Percentiles rank a stretch among this genome's conserved stretches.
phyloP scores from a whole-genome alignment of 2,797 vertebrate species.

The Catostomus latipinnis region DNA sequence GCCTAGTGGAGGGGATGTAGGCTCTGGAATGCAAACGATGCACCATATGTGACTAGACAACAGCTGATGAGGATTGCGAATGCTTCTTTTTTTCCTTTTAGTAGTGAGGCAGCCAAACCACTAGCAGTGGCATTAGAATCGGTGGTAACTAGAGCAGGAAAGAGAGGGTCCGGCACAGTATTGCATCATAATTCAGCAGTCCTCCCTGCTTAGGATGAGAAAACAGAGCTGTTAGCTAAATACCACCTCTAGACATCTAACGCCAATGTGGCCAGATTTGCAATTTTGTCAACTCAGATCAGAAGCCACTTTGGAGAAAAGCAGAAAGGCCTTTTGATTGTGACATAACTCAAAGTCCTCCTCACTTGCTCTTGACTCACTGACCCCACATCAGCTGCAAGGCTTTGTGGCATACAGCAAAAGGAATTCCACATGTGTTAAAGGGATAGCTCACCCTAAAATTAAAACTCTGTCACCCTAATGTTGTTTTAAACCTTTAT shows the following conservation, averaged over 20 bases:
- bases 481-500: too few species aligned
- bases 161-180: conserved; percentile 70
- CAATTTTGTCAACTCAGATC: conserved; percentile 23
- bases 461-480: neutral
- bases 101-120: conserved; percentile 83
- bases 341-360: conserved; percentile 34
- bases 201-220: conserved; percentile 74
- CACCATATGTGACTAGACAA: conserved; percentile 95
- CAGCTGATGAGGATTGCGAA: conserved; percentile 87
- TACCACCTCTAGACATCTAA: conserved; percentile 29
- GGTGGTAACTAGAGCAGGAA: conserved; percentile 72
- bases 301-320: conserved; percentile 20
- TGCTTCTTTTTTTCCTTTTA: conserved; percentile 63
- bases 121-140: conserved; percentile 77
- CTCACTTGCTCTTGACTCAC: conserved; percentile 24
- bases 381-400: conserved; percentile 19
- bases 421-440: neutral
- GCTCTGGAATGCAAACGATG: conserved; percentile 95
- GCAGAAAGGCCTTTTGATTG: conserved; percentile 26
- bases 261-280: conserved; percentile 18
- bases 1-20: conserved; percentile 84
- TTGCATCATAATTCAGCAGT: conserved; percentile 85
- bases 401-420: conserved; percentile 9
- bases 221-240: conserved; percentile 53
- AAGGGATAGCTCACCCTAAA: neutral